Conservation (phyloP, 2,113 vertebrate species). For the Pavo muticus region DNA sequence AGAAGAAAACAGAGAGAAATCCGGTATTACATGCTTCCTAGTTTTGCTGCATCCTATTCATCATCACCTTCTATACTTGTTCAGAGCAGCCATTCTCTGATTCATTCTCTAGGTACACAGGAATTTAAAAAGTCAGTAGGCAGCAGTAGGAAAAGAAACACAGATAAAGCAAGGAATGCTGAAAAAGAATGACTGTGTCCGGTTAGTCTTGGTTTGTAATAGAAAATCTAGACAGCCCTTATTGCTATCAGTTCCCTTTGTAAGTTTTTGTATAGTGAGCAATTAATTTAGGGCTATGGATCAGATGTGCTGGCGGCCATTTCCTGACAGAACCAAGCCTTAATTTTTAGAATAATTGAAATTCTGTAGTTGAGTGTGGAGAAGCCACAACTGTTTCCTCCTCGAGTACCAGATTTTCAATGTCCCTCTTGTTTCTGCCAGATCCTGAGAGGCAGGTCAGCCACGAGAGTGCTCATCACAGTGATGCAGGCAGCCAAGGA, state of each 20-base stretch:
- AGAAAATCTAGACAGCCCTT: not conserved
- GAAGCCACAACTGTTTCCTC: not conserved
- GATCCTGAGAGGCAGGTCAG: not conserved
- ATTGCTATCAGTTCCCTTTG: not conserved
- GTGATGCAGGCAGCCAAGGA: not conserved
- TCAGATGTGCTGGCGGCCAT: not conserved
- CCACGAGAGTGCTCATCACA: not conserved
- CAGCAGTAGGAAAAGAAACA: not conserved
- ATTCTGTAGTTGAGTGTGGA: slow-evolving; percentile 27
- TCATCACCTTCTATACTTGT: not conserved
- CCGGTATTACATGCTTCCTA: not conserved
- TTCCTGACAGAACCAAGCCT: slow-evolving; percentile 1
- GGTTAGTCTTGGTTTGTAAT: not conserved
- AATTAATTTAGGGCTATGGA: not conserved
- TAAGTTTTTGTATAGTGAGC: not conserved
- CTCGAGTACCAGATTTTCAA: not conserved
- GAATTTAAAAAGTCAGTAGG: not conserved
- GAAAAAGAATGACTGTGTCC: not conserved
- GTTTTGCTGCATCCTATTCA: not conserved
- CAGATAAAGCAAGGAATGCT: not conserved
- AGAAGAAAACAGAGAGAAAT: not conserved
- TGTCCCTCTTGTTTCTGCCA: not conserved
- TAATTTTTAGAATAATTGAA: slow-evolving; percentile 62
- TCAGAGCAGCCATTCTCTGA: not conserved
- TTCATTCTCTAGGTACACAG: not conserved